Base-by-base conservation (phyloP, 2,888 invertebrate species). In the Synergus itoensis region DNA sequence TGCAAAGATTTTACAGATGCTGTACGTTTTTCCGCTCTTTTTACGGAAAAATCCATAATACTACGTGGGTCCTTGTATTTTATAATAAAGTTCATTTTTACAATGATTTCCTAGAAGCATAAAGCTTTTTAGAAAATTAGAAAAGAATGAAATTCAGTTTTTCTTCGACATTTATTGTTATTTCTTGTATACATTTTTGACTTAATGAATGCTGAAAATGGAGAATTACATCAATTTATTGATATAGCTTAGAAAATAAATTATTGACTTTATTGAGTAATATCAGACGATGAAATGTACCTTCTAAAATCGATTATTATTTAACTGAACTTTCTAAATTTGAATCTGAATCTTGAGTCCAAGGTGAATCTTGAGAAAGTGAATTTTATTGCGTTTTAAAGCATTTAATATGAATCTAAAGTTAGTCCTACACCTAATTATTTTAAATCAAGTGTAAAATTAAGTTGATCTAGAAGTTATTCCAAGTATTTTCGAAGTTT, bases 251-350 rank as follows among this genome's bases (percentile, higher is more conserved):
- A 21, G 60, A 21, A 60, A 21, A 21, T 3, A 60, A 21, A 60
- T 60, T 3, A 21, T 60, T 12, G 21, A 60, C 11, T 5, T 21
- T 14, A 21, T 45, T 45, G 45, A 45, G 45, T 45, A 45, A 45
- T 12, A 1, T 21, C 11, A 60, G 11, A 9, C 12, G 4, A 21
- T 18, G n/a, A 36, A 41, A 41, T 14, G 16, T 0, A 41, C n/a
- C 9, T n/a, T 18, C 18, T 11, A 41, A 65, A 64, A 65, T 65
- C 41, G 41, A 65, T 65, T 40, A 65, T n/a, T 40, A 65, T n/a
- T 16, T 43, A 41, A 65, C 18, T 41, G 41, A 65, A 65, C 65
- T 65, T 65, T 65, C 65, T 41, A 65, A 65, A 43, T n/a, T 18
- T 40, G n/a, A 43, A 8, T 16, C n/a, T 18, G 1, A 18, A 5